A percentile compares a stretch with the other conserved stretches of the same genome.
These are phyloP conservation scores for Leontopithecus rosalia DNA, from an alignment of 2,797 vertebrate species.

Conservation along the genomic window DNA sequence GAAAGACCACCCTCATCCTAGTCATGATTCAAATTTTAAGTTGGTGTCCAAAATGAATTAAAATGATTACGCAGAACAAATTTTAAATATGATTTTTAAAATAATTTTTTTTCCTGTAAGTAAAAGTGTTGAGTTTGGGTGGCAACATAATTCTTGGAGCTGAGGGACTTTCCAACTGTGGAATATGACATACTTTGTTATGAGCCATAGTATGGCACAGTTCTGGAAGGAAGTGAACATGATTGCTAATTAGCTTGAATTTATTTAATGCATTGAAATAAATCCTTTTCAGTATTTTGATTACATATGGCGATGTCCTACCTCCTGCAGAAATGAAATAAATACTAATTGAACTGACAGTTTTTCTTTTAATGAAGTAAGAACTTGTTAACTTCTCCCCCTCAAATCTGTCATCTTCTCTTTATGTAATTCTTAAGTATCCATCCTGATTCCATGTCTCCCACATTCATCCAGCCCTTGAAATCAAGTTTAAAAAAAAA, in stretches of 20 bases:
- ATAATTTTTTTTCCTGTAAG: slow-evolving; percentile 4
- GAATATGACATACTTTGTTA: slow-evolving; percentile 32
- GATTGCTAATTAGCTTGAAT: slow-evolving; percentile 37
- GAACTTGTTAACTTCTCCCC: slow-evolving; percentile 41
- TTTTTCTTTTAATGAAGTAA: slow-evolving; percentile 53
- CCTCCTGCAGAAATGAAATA: slow-evolving; percentile 38
- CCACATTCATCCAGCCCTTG: slow-evolving; percentile 9
- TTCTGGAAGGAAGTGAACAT: slow-evolving; percentile 45
- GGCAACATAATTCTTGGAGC: slow-evolving; percentile 27
- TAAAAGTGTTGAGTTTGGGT: slow-evolving; percentile 20
- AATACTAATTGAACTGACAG: slow-evolving; percentile 51
- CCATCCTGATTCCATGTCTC: slow-evolving; percentile 1
- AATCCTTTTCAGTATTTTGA: slow-evolving; percentile 37
- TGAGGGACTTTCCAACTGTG: slow-evolving; percentile 36
- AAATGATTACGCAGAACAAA: background rate
- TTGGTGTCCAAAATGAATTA: background rate
- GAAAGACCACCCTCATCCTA: slow-evolving; percentile 24
- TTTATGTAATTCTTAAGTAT: slow-evolving; percentile 34
- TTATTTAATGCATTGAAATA: slow-evolving; percentile 43
- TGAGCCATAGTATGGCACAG: background rate
- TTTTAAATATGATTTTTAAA: slow-evolving; percentile 17
- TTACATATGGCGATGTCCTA: background rate
- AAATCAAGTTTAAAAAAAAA: slow-evolving; percentile 33
- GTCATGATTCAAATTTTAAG: background rate
- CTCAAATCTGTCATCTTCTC: slow-evolving; percentile 45